Base-by-base conservation (phyloP, 2,888 invertebrate genomes). In the Drosophila mimica region DNA sequence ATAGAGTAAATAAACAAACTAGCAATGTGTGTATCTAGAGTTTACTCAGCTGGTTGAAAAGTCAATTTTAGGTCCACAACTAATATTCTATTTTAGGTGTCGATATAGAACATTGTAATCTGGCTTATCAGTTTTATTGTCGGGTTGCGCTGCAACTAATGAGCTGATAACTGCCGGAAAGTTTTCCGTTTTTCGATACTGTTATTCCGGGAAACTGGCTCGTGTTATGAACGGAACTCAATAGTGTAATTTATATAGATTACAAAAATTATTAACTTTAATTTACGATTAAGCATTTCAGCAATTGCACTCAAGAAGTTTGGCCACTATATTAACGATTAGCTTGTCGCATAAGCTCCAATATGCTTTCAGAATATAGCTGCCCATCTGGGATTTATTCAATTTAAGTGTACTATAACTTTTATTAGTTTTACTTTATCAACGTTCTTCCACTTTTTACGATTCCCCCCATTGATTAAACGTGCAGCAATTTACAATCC, bases 41-140 rank as follows among this genome's bases (percentile, higher is more conserved):
- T 77, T 79, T 79, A 70, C 59, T 61, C 76, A 80, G 70, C 65
- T 77, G 80, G 36, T 25, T 8, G 13, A 46, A 38, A 54, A 34
- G 11, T 20, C 15, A 25, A 40, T 15, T 33, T 20, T 2, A 11
- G 49, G 25, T 17, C 28, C 40, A 48, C 52, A 62, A 57, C 48
- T 33, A n/a, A 46, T 67, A n/a, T 25, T 40, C 7, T 51, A 25
- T 25, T 25, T n/a, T 20, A 34, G 17, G 1, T 64, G 43, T 36
- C 25, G 58, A 52, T 38, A 33, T 33, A 1, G 7, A 25, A 28
- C 11, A 63, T 51, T 54, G 25, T 59, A 68, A 20, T n/a, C 11
- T 34, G 31, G 51, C 53, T 53, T 64, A 64, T 64, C 56, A 64
- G 30, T 11, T 11, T n/a, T 15, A n/a, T 13, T 58, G 58, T 17